A percentile compares a stretch with the other conserved stretches of the same genome.
Conservation (phyloP, 2,888 invertebrate genomes). For the Pogonocherus hispidulus region DNA sequence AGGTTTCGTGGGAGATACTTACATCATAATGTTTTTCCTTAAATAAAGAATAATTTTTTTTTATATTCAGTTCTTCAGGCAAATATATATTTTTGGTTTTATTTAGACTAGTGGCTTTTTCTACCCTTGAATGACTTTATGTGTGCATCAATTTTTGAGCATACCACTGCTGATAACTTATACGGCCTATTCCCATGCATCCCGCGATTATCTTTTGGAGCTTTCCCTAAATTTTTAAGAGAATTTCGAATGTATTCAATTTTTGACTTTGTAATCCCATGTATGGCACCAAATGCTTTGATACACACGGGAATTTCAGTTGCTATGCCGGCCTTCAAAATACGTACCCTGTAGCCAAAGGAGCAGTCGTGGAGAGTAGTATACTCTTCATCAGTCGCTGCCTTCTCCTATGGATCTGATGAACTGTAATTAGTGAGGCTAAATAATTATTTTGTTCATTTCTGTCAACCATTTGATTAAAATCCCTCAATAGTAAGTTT, state of each 20-base stretch:
- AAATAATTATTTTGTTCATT: not conserved
- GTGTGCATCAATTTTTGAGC: too few relatives aligned
- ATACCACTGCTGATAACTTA: too few relatives aligned
- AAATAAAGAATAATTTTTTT: too few relatives aligned
- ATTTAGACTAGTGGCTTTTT: too few relatives aligned
- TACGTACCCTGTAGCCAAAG: not conserved
- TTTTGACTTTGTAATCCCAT: not conserved
- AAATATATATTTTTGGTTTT: too few relatives aligned
- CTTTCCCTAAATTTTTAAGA: too few relatives aligned
- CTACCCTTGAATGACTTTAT: too few relatives aligned
- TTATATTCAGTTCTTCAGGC: too few relatives aligned
- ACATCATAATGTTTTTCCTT: too few relatives aligned
- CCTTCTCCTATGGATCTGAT: not conserved
- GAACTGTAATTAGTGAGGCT: not conserved
- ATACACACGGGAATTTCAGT: not conserved
- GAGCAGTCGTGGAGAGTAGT: not conserved
- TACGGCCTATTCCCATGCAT: too few relatives aligned
- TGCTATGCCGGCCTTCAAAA: not conserved
- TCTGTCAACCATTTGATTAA: not conserved
- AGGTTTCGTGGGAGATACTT: too few relatives aligned
- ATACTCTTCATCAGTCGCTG: not conserved
- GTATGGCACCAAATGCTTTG: not conserved
- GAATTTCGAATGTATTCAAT: not conserved
- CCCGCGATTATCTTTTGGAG: too few relatives aligned
- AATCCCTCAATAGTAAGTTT: not conserved